phyloP scores from a whole-genome alignment of 2,888 invertebrate species.

The Rutpela maculata region DNA sequence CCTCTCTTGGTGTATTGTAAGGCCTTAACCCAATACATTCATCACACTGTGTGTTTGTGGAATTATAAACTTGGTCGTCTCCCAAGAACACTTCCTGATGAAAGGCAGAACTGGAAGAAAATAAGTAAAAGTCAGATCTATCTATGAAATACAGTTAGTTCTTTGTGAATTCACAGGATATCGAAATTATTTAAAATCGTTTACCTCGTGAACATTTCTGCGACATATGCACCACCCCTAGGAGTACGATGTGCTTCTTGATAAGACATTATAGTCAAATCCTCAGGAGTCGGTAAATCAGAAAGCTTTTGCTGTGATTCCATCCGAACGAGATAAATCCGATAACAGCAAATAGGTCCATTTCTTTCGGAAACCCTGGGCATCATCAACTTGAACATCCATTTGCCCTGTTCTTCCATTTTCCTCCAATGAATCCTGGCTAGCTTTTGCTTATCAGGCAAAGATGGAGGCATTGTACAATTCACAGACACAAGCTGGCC shows the following conservation, averaged over 20 bases:
- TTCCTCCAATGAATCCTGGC: slow-evolving; percentile 80
- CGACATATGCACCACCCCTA: slow-evolving; percentile 87
- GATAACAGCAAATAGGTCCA: slow-evolving; percentile 91
- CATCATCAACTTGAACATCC: slow-evolving; percentile 84
- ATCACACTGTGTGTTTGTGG: slow-evolving; percentile 71
- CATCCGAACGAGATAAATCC: slow-evolving; percentile 86
- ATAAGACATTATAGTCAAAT: slow-evolving; percentile 83
- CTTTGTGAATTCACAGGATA: too few relatives aligned
- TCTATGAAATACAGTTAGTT: background rate
- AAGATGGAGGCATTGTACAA: slow-evolving; percentile 83
- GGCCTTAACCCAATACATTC: slow-evolving; percentile 76
- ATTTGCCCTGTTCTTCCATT: slow-evolving; percentile 80
- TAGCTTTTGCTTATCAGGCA: slow-evolving; percentile 81
- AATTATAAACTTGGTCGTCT: slow-evolving; percentile 76
- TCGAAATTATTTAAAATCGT: background rate
- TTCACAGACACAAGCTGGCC: slow-evolving; percentile 80
- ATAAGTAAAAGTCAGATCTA: background rate
- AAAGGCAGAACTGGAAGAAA: slow-evolving; percentile 76
- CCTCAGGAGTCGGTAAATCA: slow-evolving; percentile 82
- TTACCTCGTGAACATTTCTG: slow-evolving; percentile 88
- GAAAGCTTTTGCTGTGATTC: slow-evolving; percentile 79
- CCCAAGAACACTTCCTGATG: slow-evolving; percentile 85
- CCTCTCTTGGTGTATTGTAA: slow-evolving; percentile 68
- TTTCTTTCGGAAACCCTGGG: slow-evolving; percentile 89
- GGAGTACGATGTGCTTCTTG: slow-evolving; percentile 82